Evolutionary conservation across 1,140 invertebrate genomes (phyloP).

Genomic region (Palaemon carinicauda): DNA sequence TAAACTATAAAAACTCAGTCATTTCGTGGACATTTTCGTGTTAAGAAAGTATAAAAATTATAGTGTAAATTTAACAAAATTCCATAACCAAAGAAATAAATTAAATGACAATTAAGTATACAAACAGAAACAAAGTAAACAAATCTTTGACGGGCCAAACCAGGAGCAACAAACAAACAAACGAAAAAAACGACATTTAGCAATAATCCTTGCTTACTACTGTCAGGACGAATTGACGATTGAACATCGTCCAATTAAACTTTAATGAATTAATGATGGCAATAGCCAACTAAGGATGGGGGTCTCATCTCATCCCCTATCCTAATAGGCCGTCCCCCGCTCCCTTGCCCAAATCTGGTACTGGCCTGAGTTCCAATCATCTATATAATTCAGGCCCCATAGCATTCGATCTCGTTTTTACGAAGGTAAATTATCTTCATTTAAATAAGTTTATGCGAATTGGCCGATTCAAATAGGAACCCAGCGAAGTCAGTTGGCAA

Average conservation of each 20-base stretch:
- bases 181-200: not conserved
- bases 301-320: too few species aligned
- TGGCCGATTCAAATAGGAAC: not conserved
- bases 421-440: not conserved
- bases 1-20: too few species aligned
- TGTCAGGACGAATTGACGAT: conserved; percentile 20
- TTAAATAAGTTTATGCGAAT: not conserved
- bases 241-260: conserved; percentile 34
- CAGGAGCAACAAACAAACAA: conserved; percentile 3
- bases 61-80: too few species aligned
- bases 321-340: too few species aligned
- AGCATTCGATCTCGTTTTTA: not conserved
- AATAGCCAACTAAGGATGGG: conserved; percentile 8
- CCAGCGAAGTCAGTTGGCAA: not conserved
- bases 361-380: not conserved
- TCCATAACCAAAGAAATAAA: too few species aligned
- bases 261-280: conserved; percentile 47
- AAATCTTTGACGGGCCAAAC: too few species aligned
- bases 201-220: not conserved
- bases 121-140: not conserved
- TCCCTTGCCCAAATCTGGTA: not conserved
- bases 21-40: too few species aligned
- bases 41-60: too few species aligned
- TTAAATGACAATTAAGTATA: too few species aligned
- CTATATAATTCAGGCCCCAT: not conserved